Base-by-base conservation (phyloP, 2,797 vertebrate species). In the Parotocinclus haroldoi region DNA sequence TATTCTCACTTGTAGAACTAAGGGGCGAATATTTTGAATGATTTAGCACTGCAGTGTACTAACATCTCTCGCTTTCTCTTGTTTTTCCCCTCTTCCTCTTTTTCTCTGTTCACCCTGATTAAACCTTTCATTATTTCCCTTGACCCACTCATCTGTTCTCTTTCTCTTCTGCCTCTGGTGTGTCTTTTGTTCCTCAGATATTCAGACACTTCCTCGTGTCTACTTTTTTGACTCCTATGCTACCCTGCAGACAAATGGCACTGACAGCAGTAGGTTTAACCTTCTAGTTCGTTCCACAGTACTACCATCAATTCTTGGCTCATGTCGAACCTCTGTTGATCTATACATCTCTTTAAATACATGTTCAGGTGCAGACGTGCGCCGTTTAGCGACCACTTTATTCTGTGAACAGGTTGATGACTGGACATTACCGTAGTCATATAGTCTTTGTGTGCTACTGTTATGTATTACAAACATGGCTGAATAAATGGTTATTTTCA, bases 161-260 rank as follows among this genome's bases (percentile, higher is more conserved):
- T 14, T 71, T 27, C 63, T 65, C 39, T 37, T 37, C 27, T 19
- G 50, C 68, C 56, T 52, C 45, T 68, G 61, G 27, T 44, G 16
- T 81, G 65, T 62, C 58, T 54, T 78, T 78, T 78, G 69, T 57
- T 56, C 77, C 82, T 88, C 85, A 95, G 92, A 93, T 79, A 93
- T 91, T 75, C 91, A 94, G 91, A 93, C 89, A 83, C 91, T 94
- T 84, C 92, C 92, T 83, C 91, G 90, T 83, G 92, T 93, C 57
- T 91, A 94, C 91, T 92, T 93, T 88, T 93, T 94, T 88, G 94
- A 93, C 85, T 92, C 91, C 83, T 93, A 93, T 84, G 87, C 90
- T 74, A 89, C 86, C 38, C 73, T 91, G 16, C 88, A 93, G 84
- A 88, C 91, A 77, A 93, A 93, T 90, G 88, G 91, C 83, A 83